Evolutionary conservation across 2,888 invertebrate genomes (phyloP), one percentile per base, ranked within the genome.

Genomic region (Idaea aversata): DNA sequence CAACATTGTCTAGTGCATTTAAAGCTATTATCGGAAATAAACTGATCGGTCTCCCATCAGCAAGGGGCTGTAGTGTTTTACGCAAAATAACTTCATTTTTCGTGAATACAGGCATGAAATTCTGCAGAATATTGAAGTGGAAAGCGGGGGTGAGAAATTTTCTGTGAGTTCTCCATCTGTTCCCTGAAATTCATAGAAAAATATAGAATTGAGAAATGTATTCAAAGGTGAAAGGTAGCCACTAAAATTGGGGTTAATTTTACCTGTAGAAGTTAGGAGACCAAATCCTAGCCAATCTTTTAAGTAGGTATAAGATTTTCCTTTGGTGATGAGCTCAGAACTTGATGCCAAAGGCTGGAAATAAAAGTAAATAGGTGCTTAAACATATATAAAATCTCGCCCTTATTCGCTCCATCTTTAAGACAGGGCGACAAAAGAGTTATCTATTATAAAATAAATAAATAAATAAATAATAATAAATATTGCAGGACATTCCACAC

Each of bases 71-170:
- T 25, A 97, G 81, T 74, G 94, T 94, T 0, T 93, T 81, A 0
- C 94, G 82, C 65, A 97, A 87, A 16, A 94, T 88, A 58, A 88
- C 83, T 16, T 94, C 91, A 71, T 96, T 95, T 63, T 93, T 93
- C 74, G 96, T 94, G 78, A 97, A 96, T 0, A 95, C 94, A 13
- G 95, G 94, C 6, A 96, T 82, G 83, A 96, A 97, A 72, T 95
- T 94, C 77, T 96, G 95, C 65, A 97, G 83, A 67, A 97, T 96
- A 77, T 95, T 95, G 80, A 96, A 97, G 83, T 97, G 97, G 83
- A 97, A 97, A 0, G 97, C 94, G 0, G 97, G 96, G 0, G 97
- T 97, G 61, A 97, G 85, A 69, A 97, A 93, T 82, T 95, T 96
- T 36, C 97, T 92, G 70, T 95, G 94, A 0, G 84, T 86, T 74